These are phyloP conservation scores for Alloscopus bannaensis DNA, from an alignment of 2,888 invertebrate genomes.

Conservation along the genomic window DNA sequence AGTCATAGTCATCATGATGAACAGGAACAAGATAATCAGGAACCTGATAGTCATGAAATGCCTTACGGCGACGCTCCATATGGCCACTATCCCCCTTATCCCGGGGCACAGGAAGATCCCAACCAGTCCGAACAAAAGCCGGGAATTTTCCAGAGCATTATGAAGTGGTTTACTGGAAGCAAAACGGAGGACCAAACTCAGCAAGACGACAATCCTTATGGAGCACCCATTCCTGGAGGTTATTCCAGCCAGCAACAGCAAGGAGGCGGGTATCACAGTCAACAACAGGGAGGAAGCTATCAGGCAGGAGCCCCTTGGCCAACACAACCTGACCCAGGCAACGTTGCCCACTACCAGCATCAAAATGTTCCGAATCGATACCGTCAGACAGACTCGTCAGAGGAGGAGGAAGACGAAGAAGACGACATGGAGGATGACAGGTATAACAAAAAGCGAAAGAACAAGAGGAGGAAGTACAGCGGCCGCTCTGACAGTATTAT, in stretches of 20 bases:
- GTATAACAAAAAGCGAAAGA: constrained; percentile 9
- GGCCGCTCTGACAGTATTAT: constrained; percentile 45
- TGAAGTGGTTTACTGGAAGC: constrained; percentile 57
- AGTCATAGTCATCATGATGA: no score
- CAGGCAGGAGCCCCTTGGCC: constrained; percentile 43
- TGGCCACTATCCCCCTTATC: no score
- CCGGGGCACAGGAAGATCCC: constrained; percentile 22
- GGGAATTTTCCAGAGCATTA: constrained; percentile 55
- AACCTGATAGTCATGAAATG: constrained; percentile 8
- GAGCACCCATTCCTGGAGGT: neutral
- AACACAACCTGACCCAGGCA: constrained; percentile 44
- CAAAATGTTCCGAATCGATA: neutral
- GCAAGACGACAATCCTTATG: constrained; percentile 9
- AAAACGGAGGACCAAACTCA: constrained; percentile 4
- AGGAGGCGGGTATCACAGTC: neutral
- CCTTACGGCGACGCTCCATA: constrained; percentile 16
- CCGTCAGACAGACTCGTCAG: constrained; percentile 20
- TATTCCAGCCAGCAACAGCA: neutral
- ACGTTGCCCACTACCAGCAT: constrained; percentile 26
- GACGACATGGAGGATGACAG: constrained; percentile 8
- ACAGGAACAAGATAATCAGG: constrained; percentile 1
- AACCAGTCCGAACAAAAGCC: constrained; percentile 21
- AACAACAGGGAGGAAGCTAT: neutral
- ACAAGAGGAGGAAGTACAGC: constrained; percentile 30
- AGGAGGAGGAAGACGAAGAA: constrained; percentile 37